phyloP scores from a whole-genome alignment of 2,888 invertebrate genomes.

The Hemistola chrysoprasaria region DNA sequence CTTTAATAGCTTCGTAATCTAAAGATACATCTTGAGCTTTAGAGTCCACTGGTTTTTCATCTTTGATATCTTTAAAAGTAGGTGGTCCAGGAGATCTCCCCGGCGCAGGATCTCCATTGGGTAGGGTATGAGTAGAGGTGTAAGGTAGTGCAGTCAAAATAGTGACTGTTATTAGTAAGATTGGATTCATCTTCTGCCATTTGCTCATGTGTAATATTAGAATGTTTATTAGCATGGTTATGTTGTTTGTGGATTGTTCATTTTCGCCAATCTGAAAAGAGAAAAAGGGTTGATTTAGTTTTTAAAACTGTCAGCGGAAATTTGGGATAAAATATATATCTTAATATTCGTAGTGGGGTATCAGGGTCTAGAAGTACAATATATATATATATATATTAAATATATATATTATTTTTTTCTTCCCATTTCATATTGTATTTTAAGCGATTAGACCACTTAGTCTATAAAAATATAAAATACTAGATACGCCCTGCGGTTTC shows the following conservation, averaged over 20 bases:
- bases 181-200: slow-evolving; percentile 51
- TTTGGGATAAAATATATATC: too few relatives aligned
- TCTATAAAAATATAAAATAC: too few relatives aligned
- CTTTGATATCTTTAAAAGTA: slow-evolving; percentile 7
- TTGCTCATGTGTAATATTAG: slow-evolving; percentile 9
- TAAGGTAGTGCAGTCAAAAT: slow-evolving; percentile 67
- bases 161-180: slow-evolving; percentile 46
- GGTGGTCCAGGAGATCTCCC: slow-evolving; percentile 86
- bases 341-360: too few relatives aligned
- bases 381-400: too few relatives aligned
- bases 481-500: too few relatives aligned
- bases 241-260: slow-evolving; percentile 21
- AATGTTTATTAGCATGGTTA: slow-evolving; percentile 31
- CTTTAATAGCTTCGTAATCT: too few relatives aligned
- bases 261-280: slow-evolving; percentile 35
- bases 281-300: too few relatives aligned
- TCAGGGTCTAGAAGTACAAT: too few relatives aligned
- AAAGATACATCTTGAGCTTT: slow-evolving; percentile 39
- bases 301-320: too few relatives aligned
- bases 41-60: slow-evolving; percentile 26
- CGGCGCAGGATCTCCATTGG: slow-evolving; percentile 85
- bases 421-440: too few relatives aligned
- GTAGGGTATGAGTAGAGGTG: slow-evolving; percentile 62
- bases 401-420: too few relatives aligned
- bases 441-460: too few relatives aligned